Conservation (phyloP, 2,797 vertebrate species). For the Notolabrus celidotus region DNA sequence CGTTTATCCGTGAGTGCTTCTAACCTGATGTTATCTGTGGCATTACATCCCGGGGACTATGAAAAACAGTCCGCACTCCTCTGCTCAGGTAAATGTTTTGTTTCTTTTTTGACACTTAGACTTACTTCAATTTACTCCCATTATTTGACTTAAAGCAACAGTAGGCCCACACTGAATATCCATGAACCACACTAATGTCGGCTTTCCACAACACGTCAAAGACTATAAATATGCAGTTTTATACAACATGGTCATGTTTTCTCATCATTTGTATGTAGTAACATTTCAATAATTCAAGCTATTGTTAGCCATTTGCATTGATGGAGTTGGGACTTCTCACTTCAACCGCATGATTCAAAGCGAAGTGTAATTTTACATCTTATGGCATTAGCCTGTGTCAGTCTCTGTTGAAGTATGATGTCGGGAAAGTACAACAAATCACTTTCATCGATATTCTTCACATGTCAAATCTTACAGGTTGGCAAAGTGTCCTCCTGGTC, state of each 20-base stretch:
- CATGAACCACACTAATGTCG: background rate
- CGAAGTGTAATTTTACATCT: too few species aligned
- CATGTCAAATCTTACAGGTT: too few species aligned
- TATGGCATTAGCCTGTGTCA: too few species aligned
- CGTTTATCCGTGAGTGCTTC: slow-evolving; percentile 39
- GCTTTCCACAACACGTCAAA: background rate
- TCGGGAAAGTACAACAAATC: too few species aligned
- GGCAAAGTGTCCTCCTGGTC: too few species aligned
- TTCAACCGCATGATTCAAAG: too few species aligned
- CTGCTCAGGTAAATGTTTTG: slow-evolving; percentile 47
- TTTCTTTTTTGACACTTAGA: slow-evolving; percentile 30
- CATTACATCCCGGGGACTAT: slow-evolving; percentile 60
- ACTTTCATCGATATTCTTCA: too few species aligned
- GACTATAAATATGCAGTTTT: background rate
- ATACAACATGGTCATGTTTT: background rate
- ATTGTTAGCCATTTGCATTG: too few species aligned
- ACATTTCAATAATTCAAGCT: too few species aligned
- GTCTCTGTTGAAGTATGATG: too few species aligned
- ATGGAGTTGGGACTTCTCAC: too few species aligned
- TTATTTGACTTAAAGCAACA: background rate
- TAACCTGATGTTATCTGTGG: slow-evolving; percentile 62
- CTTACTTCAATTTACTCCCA: slow-evolving; percentile 10
- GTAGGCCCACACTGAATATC: background rate
- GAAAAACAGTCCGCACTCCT: slow-evolving; percentile 39
- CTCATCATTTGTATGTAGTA: too few species aligned